Percentiles rank a stretch among this genome's conserved stretches.
Evolutionary conservation across 2,797 vertebrate species (phyloP).

Genomic region (Muscicapa striata): DNA sequence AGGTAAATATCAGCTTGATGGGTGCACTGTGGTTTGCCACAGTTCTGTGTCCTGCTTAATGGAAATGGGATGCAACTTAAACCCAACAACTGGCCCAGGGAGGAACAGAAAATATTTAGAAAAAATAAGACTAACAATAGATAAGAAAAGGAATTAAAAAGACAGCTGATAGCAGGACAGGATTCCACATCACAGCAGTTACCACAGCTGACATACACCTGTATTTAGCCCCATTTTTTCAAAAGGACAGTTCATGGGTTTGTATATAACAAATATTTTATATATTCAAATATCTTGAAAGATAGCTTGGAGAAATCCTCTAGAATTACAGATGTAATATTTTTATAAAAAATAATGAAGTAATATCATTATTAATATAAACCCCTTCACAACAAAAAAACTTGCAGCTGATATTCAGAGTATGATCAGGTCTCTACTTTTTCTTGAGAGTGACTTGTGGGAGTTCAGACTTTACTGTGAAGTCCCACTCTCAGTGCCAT

Average conservation of each 20-base stretch:
- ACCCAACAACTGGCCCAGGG: not conserved
- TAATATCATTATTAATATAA: not conserved
- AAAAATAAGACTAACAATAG: not conserved
- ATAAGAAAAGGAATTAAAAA: not conserved
- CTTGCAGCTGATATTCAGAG: not conserved
- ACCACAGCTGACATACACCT: rapidly evolving
- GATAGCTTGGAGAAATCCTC: not conserved
- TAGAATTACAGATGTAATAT: not conserved
- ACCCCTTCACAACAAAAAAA: too few species aligned
- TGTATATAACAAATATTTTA: not conserved
- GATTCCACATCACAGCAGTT: not conserved
- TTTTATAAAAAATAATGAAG: not conserved
- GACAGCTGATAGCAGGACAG: not conserved
- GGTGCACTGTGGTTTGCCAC: not conserved
- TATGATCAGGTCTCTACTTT: not conserved
- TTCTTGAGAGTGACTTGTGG: not conserved
- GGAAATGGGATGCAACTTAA: constrained; percentile 5
- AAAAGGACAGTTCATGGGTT: not conserved
- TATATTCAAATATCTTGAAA: not conserved
- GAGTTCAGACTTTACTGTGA: not conserved
- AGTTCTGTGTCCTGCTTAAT: not conserved
- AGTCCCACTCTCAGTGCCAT: not conserved
- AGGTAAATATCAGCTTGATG: constrained; percentile 63
- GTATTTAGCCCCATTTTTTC: not conserved
- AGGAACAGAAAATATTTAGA: not conserved